These are phyloP conservation scores for Plumapathes pennacea DNA, from an alignment of 92 coral and sea anemone genomes.

Conservation along the genomic window DNA sequence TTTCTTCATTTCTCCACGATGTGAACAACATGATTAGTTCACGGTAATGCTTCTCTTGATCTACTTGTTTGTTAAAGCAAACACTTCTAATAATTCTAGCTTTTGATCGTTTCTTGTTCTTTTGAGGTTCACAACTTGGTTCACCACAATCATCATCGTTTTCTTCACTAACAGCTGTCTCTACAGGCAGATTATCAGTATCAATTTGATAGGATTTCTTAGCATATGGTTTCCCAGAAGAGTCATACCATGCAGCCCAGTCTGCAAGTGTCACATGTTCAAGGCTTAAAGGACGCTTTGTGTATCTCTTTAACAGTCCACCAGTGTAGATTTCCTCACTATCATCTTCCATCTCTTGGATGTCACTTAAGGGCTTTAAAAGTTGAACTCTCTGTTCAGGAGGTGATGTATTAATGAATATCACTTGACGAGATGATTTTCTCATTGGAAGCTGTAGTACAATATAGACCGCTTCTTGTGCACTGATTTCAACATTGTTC, in stretches of 20 bases:
- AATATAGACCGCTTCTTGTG: constrained; percentile 50
- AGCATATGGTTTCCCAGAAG: constrained; percentile 24
- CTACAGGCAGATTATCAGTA: constrained; percentile 29
- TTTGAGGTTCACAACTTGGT: constrained; percentile 12
- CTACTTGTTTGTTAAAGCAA: constrained; percentile 13
- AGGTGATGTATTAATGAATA: constrained; percentile 37
- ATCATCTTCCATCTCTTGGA: constrained; percentile 50
- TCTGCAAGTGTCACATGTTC: constrained; percentile 45
- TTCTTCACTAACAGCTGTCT: constrained; percentile 17
- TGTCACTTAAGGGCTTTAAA: constrained; percentile 33
- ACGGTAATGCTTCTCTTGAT: constrained; percentile 23
- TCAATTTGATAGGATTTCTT: constrained; percentile 22
- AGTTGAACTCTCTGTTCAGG: constrained; percentile 43
- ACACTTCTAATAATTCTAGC: constrained; percentile 25
- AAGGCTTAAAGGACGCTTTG: constrained; percentile 18
- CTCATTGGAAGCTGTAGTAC: constrained; percentile 45
- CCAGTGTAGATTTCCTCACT: constrained; percentile 34
- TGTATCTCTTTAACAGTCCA: constrained; percentile 45
- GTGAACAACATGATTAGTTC: constrained; percentile 24
- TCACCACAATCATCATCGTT: constrained; percentile 45
- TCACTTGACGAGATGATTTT: constrained; percentile 31
- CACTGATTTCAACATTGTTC: constrained; percentile 48
- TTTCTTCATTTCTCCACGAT: background rate
- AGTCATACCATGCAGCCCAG: constrained; percentile 60
- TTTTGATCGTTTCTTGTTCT: constrained; percentile 33